Percentiles rank a stretch among this genome's conserved stretches.
Conservation (phyloP, 2,888 invertebrate genomes). For the Eupithecia dodoneata region DNA sequence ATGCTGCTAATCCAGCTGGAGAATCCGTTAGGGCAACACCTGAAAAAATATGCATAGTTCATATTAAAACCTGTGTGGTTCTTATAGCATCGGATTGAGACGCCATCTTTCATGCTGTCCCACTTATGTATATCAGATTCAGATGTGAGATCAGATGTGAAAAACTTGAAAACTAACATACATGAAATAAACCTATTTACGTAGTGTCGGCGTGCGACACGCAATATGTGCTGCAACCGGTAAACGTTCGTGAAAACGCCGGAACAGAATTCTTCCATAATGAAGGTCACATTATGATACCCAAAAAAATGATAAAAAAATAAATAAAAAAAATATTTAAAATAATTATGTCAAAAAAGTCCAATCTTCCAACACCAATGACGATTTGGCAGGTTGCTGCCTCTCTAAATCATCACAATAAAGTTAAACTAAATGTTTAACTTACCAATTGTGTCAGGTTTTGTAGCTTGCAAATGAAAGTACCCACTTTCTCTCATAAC, state of each 20-base stretch:
- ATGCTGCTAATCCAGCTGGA: conserved; percentile 93
- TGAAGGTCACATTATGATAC: too few relatives aligned
- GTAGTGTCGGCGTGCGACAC: too few relatives aligned
- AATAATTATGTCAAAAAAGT: too few relatives aligned
- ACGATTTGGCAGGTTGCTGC: neutral
- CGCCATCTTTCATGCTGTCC: neutral
- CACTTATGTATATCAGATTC: neutral
- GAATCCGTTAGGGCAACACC: conserved; percentile 89
- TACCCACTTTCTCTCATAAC: conserved; percentile 84
- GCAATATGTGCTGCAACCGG: too few relatives aligned
- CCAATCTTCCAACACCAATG: neutral
- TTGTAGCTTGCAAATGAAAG: conserved; percentile 91
- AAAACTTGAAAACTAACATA: too few relatives aligned
- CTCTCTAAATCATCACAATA: neutral
- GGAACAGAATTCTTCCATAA: too few relatives aligned
- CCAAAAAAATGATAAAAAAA: too few relatives aligned
- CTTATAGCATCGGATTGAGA: too few relatives aligned
- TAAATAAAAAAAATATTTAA: too few relatives aligned
- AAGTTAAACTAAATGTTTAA: neutral
- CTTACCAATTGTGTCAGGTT: conserved; percentile 92
- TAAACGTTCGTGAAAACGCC: too few relatives aligned
- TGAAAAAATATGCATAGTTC: conserved; percentile 49
- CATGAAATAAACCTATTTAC: too few relatives aligned
- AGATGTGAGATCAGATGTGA: too few relatives aligned
- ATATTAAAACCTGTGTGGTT: neutral